Evolutionary conservation across 2,888 invertebrate species (phyloP).

Genomic region (Adineta ricciae): DNA sequence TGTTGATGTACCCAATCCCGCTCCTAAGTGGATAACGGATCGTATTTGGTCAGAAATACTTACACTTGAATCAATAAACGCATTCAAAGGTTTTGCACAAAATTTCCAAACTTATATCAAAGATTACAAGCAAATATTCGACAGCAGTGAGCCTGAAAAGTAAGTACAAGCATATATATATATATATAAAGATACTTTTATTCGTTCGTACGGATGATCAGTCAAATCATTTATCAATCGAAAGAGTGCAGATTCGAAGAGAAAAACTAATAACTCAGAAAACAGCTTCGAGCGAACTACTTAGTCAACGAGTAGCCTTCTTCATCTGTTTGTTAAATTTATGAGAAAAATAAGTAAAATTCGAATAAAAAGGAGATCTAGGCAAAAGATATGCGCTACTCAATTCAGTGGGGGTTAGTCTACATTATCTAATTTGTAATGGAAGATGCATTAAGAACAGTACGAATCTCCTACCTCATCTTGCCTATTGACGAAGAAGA

Average conservation of each 20-base stretch:
- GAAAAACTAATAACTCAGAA: too few relatives aligned
- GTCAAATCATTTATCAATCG: too few relatives aligned
- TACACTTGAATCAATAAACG: slow-evolving; percentile 41
- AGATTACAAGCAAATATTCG: slow-evolving; percentile 47
- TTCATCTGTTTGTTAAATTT: too few relatives aligned
- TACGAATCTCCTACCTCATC: not conserved
- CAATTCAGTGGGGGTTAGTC: too few relatives aligned
- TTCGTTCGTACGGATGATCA: too few relatives aligned
- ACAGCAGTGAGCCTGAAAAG: slow-evolving; percentile 49
- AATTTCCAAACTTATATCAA: slow-evolving; percentile 54
- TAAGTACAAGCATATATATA: slow-evolving; percentile 35
- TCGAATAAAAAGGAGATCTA: not conserved
- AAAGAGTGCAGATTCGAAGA: too few relatives aligned
- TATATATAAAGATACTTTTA: too few relatives aligned
- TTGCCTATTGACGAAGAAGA: not conserved
- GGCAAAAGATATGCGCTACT: not conserved
- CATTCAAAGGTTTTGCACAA: slow-evolving; percentile 47
- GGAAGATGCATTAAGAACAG: not conserved
- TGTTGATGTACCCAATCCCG: slow-evolving; percentile 51
- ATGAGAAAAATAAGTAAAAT: not conserved
- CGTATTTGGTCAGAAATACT: slow-evolving; percentile 49
- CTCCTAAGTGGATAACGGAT: slow-evolving; percentile 47
- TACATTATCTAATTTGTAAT: not conserved
- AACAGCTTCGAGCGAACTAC: too few relatives aligned
- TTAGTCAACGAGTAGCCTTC: too few relatives aligned